Percentiles rank a stretch among this genome's conserved stretches.
Conservation (phyloP, 2,797 vertebrate species). For the Paramormyrops hopkinsi region DNA sequence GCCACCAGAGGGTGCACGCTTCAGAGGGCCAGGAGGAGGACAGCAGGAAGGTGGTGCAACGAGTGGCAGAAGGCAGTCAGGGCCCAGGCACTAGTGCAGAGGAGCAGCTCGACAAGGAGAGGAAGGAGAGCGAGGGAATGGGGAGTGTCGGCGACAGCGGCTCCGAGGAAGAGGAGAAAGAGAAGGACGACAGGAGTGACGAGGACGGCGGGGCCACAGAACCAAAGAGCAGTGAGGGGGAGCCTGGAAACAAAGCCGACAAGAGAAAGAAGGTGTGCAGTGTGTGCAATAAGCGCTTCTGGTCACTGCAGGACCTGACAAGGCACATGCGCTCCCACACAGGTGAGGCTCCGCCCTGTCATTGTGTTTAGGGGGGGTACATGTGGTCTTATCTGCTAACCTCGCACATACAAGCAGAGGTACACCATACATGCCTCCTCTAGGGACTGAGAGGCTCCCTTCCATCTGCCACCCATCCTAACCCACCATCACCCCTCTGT, state of each 20-base stretch:
- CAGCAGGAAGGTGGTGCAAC: constrained; percentile 35
- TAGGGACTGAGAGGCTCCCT: not conserved
- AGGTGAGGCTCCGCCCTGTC: constrained; percentile 55
- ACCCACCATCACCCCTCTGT: not conserved
- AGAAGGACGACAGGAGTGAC: constrained; percentile 71
- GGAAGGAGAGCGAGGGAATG: constrained; percentile 54
- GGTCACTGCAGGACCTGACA: constrained; percentile 96
- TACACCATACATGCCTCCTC: not conserved
- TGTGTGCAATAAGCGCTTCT: constrained; percentile 91
- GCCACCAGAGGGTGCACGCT: constrained; percentile 81
- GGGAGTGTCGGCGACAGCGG: constrained; percentile 60
- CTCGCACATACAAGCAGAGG: not conserved
- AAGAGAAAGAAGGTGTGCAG: constrained; percentile 96
- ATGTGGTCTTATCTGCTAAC: not conserved
- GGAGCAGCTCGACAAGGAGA: constrained; percentile 45
- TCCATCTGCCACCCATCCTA: not conserved
- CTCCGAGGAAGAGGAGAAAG: constrained; percentile 50
- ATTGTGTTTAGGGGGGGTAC: not conserved
- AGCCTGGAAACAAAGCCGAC: constrained; percentile 72
- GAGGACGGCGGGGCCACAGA: constrained; percentile 65
- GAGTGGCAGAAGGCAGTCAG: constrained; percentile 34
- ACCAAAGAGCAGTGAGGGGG: constrained; percentile 69
- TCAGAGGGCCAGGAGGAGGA: constrained; percentile 54
- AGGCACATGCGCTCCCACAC: constrained; percentile 96
- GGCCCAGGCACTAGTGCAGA: constrained; percentile 33